These are phyloP conservation scores for Himantopus leucocephalus DNA, from an alignment of 2,113 vertebrate species.

Conservation along the genomic window DNA sequence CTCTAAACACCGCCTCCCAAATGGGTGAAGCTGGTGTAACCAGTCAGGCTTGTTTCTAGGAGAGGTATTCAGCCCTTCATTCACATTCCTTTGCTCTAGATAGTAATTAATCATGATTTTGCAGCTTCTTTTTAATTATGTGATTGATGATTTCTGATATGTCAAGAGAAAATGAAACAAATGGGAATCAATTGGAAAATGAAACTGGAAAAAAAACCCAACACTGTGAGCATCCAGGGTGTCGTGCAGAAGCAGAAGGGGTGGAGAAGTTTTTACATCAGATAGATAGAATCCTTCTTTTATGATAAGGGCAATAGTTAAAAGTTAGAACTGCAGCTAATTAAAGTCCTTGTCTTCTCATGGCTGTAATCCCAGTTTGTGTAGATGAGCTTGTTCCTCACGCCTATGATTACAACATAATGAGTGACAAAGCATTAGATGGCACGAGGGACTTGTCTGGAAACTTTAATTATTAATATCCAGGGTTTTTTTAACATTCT, in stretches of 20 bases:
- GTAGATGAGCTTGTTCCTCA: neutral
- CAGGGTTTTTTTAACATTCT: neutral
- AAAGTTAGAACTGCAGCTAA: neutral
- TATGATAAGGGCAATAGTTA: neutral
- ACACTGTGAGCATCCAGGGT: neutral
- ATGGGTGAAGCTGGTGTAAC: neutral
- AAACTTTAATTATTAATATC: neutral
- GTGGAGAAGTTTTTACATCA: neutral
- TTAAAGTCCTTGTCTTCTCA: neutral
- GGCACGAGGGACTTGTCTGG: neutral
- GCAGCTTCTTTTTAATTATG: slow-evolving; percentile 24
- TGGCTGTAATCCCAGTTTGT: neutral
- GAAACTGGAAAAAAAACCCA: neutral
- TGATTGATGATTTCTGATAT: slow-evolving; percentile 54
- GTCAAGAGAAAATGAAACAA: slow-evolving; percentile 49
- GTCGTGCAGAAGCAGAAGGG: neutral
- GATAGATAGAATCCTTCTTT: neutral
- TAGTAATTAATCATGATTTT: slow-evolving; percentile 55
- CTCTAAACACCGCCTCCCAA: neutral
- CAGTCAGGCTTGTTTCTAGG: neutral
- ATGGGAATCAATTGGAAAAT: slow-evolving; percentile 25
- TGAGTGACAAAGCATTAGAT: slow-evolving; percentile 6
- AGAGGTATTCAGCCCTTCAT: neutral
- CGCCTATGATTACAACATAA: neutral
- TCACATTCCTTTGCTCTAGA: slow-evolving; percentile 26